Evolutionary conservation across 2,797 vertebrate genomes (phyloP).

Genomic region (Fratercula arctica): DNA sequence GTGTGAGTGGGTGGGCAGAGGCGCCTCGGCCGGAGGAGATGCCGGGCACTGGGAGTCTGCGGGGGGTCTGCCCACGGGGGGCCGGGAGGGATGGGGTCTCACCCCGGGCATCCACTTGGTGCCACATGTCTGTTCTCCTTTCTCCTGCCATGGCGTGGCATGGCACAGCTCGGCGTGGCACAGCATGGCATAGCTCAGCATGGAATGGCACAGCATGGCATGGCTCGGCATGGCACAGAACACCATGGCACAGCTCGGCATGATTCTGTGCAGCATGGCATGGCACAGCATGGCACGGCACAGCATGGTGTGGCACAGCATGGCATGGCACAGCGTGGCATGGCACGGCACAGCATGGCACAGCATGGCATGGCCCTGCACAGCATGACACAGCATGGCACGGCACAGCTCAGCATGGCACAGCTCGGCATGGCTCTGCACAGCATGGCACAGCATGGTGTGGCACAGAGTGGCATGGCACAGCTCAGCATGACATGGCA

Average conservation of each 20-base stretch:
- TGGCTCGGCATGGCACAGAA: accelerated
- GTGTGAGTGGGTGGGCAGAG: neutral
- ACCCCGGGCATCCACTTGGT: accelerated
- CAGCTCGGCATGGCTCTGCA: accelerated
- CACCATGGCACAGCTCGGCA: too few relatives aligned
- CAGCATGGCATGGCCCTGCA: too few relatives aligned
- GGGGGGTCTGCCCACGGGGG: neutral
- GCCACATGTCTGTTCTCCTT: neutral
- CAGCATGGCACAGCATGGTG: accelerated
- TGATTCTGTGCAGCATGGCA: too few relatives aligned
- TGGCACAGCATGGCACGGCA: neutral
- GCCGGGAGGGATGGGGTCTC: neutral
- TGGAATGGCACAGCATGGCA: neutral
- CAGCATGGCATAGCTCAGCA: neutral
- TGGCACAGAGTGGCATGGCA: too few relatives aligned
- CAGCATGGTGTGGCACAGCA: too few relatives aligned
- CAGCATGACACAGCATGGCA: accelerated
- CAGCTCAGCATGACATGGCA: neutral
- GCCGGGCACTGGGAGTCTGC: neutral
- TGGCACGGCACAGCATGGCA: accelerated
- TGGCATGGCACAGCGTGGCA: neutral
- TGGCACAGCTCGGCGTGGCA: neutral
- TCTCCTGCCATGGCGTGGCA: accelerated
- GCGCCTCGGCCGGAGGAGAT: accelerated
- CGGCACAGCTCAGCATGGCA: accelerated